Base-by-base conservation (phyloP, 2,888 invertebrate genomes). In the Agrilus cyanescens region DNA sequence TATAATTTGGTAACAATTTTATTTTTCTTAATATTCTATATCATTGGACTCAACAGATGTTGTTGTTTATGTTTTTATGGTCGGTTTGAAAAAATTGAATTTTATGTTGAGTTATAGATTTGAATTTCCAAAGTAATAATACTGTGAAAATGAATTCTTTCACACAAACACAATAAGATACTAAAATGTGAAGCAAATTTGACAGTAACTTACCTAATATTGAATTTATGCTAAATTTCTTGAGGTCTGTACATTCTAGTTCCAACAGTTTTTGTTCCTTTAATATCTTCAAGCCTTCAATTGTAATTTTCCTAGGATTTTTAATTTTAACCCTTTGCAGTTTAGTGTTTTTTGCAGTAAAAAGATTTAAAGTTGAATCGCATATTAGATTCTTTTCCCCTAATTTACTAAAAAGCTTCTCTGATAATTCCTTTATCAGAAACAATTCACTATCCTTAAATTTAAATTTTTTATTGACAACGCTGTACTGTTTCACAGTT, bases 201-300 rank as follows among this genome's bases (percentile, higher is more conserved):
- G 5, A n/a, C 34, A 12, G 15, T 2, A 1, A 44, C 44, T 38
- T 30, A 52, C 52, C 51, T 48, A 52, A 46, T 32, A 54, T 50
- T 38, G 46, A 47, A 45, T 45, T 46, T 34, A 53, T 46, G 37
- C 48, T 48, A 36, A 52, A 40, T 31, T 41, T 45, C 37, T 71
- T 72, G 48, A 79, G 62, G 46, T 74, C 73, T 45, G 71, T 70
- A 41, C 75, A 75, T 59, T 78, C 76, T 48, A 82, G 63, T 56
- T 76, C 73, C 34, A 68, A 63, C 43, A 82, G 71, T 61, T 77
- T 76, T 61, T 82, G 82, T 44, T 74, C 69, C 50, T 70, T 71
- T 36, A 82, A 63, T 40, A 77, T 68, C 49, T 72, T 69, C 41
- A 82, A 62, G 12, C 80, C 81, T 52, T 70, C 71, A 14, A 68